phyloP scores from a whole-genome alignment of 2,888 invertebrate species.

The Creontiades dilutus region DNA sequence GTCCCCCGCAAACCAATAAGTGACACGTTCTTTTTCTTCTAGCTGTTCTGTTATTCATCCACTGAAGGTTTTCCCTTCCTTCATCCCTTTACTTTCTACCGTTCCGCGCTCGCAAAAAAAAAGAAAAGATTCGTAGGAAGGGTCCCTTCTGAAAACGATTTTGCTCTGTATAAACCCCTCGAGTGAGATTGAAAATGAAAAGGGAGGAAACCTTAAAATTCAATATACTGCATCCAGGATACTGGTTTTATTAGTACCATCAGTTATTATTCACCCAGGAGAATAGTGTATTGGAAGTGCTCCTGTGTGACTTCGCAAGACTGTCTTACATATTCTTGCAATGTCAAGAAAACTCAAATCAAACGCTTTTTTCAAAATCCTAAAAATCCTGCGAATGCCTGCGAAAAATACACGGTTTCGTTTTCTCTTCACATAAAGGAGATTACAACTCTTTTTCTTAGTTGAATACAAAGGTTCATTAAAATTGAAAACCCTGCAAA shows the following conservation, averaged over 20 bases:
- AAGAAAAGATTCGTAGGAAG: background rate
- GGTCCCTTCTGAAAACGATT: background rate
- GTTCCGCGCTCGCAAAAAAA: background rate
- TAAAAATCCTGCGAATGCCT: background rate
- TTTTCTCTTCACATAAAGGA: too few species aligned
- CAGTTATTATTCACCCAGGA: background rate
- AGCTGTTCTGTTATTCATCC: constrained; percentile 58
- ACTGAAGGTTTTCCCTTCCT: constrained; percentile 8
- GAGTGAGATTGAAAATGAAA: background rate
- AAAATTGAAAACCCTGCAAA: too few species aligned
- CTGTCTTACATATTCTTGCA: too few species aligned
- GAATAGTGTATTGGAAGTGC: background rate
- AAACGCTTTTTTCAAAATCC: background rate
- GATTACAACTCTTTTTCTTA: too few species aligned
- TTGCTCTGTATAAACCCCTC: background rate
- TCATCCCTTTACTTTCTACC: background rate
- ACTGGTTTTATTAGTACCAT: background rate
- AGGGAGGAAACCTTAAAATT: constrained; percentile 16
- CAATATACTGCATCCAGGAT: background rate
- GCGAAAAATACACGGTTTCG: too few species aligned
- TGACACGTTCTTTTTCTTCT: constrained; percentile 46
- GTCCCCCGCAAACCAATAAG: constrained; percentile 66
- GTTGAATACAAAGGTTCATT: too few species aligned
- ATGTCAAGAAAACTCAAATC: background rate
- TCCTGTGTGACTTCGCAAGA: background rate